These are phyloP conservation scores for Anas georgica DNA, from an alignment of 2,797 vertebrate species.

Conservation along the genomic window DNA sequence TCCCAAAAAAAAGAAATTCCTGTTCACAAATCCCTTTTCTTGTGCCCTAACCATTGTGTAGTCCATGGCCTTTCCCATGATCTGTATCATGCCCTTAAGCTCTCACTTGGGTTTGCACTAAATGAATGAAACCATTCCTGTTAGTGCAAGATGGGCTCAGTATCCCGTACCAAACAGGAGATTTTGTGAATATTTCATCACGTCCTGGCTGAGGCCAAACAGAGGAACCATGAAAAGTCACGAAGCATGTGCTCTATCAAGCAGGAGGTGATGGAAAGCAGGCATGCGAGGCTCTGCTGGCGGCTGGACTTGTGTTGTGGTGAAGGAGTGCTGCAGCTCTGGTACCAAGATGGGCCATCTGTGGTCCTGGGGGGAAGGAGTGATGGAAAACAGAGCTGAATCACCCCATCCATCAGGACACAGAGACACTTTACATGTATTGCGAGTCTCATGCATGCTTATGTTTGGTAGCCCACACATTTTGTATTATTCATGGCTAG, in stretches of 20 bases:
- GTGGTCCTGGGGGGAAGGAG: not conserved
- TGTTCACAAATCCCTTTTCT: not conserved
- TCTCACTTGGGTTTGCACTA: not conserved
- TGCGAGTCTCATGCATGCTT: fast-evolving
- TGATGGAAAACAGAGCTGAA: not conserved
- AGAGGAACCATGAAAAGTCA: not conserved
- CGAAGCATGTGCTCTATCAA: fast-evolving
- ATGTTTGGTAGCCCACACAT: fast-evolving
- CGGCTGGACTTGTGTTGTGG: not conserved
- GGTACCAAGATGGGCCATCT: not conserved
- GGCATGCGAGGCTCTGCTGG: not conserved
- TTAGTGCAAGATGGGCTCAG: not conserved
- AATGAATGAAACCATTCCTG: not conserved
- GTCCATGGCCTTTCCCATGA: fast-evolving
- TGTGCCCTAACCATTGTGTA: no score
- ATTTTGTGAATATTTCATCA: not conserved
- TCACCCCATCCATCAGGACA: not conserved
- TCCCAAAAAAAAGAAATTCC: fast-evolving
- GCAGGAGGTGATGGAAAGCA: not conserved
- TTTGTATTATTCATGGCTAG: not conserved
- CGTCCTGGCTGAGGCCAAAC: not conserved
- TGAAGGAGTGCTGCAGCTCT: not conserved
- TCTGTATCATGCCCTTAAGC: not conserved
- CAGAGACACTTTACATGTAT: not conserved
- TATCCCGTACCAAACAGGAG: fast-evolving